Percentiles rank a stretch among this genome's conserved stretches.
Conservation (phyloP, 2,113 vertebrate species). For the Melanerpes formicivorus region DNA sequence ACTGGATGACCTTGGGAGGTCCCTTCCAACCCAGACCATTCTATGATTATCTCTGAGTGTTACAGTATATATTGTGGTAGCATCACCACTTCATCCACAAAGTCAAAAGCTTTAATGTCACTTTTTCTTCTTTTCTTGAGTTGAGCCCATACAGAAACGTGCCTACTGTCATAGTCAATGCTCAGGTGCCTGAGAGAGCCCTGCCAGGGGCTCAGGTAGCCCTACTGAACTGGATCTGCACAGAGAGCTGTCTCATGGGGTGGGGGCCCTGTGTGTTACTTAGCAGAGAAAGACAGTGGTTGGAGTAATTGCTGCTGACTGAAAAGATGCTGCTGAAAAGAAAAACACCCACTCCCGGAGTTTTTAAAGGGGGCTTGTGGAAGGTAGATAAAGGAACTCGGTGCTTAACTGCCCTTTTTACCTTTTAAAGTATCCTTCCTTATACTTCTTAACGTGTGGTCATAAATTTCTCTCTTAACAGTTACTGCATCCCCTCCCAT, state of each 20-base stretch:
- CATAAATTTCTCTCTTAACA: not conserved
- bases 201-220: not conserved
- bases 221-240: not conserved
- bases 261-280: not conserved
- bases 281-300: not conserved
- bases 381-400: not conserved
- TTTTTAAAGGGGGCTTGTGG: not conserved
- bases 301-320: not conserved
- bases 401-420: not conserved
- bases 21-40: too few species aligned
- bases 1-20: too few species aligned
- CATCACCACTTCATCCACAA: not conserved
- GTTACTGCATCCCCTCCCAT: not conserved
- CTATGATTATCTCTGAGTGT: not conserved
- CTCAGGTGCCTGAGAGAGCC: not conserved
- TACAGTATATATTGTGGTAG: not conserved
- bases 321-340: not conserved
- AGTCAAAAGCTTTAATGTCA: not conserved
- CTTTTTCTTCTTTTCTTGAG: not conserved
- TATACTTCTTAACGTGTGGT: not conserved
- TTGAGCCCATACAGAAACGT: not conserved
- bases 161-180: not conserved
- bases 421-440: not conserved
- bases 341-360: not conserved
- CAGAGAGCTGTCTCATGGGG: not conserved